phyloP scores from a whole-genome alignment of 2,888 invertebrate species.

The Uloborus plumipes region DNA sequence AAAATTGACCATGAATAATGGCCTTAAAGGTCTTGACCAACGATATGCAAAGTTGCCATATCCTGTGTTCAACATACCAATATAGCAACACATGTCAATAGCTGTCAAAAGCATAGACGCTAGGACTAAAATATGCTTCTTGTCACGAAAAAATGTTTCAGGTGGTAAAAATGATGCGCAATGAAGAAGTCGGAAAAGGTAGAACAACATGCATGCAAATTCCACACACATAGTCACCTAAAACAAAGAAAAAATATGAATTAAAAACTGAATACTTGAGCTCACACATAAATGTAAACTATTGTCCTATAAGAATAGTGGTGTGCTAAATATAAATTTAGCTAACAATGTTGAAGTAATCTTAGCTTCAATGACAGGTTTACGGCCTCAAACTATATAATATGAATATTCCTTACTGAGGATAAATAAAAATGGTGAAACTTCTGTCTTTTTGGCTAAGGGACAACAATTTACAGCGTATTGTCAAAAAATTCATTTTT shows the following conservation, averaged over 20 bases:
- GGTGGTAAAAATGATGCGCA: slow-evolving; percentile 69
- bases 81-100: slow-evolving; percentile 61
- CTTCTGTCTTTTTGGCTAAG: no score
- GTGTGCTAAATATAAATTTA: no score
- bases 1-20: slow-evolving; percentile 71
- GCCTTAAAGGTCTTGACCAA: slow-evolving; percentile 72
- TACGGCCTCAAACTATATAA: no score
- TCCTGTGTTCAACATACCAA: slow-evolving; percentile 62
- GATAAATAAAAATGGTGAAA: no score
- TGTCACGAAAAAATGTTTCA: slow-evolving; percentile 71
- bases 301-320: no score
- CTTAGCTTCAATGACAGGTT: no score
- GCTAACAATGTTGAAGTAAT: no score
- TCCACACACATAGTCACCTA: slow-evolving; percentile 71
- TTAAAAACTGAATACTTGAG: no score
- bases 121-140: slow-evolving; percentile 71
- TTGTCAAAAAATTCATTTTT: no score
- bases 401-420: no score
- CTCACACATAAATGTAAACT: no score
- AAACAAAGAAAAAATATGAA: background rate
- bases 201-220: slow-evolving; percentile 70
- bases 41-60: slow-evolving; percentile 68
- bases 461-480: no score
- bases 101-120: slow-evolving; percentile 70
- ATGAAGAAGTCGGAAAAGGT: slow-evolving; percentile 70